Conservation (phyloP, 2,113 vertebrate genomes). For the Camarhynchus parvulus region DNA sequence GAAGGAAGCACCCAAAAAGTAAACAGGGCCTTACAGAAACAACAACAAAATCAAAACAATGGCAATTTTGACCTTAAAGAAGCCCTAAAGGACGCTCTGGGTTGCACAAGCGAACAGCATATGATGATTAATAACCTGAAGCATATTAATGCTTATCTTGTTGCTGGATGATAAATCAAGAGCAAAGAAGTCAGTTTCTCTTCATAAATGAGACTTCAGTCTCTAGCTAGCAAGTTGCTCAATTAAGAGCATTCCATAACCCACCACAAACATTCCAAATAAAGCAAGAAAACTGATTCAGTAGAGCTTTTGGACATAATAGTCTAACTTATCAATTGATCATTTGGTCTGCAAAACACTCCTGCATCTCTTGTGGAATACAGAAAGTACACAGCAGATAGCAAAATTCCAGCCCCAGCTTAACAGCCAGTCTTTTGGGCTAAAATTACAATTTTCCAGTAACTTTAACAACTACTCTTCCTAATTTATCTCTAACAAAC, state of each 20-base stretch:
- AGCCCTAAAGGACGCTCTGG: not conserved
- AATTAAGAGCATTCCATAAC: not conserved
- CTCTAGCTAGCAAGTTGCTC: not conserved
- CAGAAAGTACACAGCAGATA: fast-evolving
- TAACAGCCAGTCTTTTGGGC: not conserved
- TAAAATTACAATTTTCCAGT: not conserved
- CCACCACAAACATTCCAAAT: not conserved
- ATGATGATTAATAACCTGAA: not conserved
- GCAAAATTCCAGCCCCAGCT: not conserved
- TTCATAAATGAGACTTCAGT: not conserved
- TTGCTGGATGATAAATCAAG: not conserved
- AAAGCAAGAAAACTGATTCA: not conserved
- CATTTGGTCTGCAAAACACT: not conserved
- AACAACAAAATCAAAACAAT: not conserved
- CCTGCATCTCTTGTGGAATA: not conserved
- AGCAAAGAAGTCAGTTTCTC: not conserved
- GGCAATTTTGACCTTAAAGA: not conserved
- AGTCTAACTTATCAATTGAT: not conserved
- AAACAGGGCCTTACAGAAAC: not conserved
- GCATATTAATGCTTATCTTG: not conserved
- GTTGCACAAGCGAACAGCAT: not conserved
- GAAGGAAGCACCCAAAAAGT: not conserved
- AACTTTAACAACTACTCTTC: not conserved
- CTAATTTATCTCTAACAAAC: not conserved
- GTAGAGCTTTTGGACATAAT: not conserved